A percentile compares a stretch with the other conserved stretches of the same genome.
These are phyloP conservation scores for Strigamia maritima DNA, from an alignment of 2,888 invertebrate genomes.

Conservation along the genomic window DNA sequence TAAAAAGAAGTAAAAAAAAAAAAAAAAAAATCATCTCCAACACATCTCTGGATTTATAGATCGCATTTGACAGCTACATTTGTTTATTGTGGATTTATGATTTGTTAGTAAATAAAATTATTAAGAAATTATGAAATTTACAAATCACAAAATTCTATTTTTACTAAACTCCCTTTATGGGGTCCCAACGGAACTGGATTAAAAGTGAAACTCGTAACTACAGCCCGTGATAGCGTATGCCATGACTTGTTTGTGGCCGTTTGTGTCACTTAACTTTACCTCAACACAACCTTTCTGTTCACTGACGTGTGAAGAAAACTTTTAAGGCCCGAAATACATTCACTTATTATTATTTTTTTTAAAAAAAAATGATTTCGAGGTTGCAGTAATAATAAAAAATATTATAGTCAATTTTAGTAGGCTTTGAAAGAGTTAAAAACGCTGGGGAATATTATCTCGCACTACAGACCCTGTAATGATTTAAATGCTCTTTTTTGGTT, in stretches of 20 bases:
- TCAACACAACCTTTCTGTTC: not conserved
- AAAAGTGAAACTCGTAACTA: not conserved
- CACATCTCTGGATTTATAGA: not conserved
- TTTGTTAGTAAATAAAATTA: too few relatives aligned
- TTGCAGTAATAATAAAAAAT: too few relatives aligned
- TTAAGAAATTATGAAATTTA: too few relatives aligned
- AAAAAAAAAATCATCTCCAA: not conserved
- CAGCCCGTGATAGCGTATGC: not conserved
- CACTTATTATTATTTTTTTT: not conserved
- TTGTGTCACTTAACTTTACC: slow-evolving; percentile 4
- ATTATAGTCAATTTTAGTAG: too few relatives aligned
- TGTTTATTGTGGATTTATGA: not conserved
- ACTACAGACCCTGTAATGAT: not conserved
- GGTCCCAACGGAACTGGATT: not conserved
- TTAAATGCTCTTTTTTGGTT: not conserved
- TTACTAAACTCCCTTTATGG: not conserved
- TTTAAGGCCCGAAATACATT: not conserved
- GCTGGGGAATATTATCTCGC: not conserved
- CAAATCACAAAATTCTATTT: too few relatives aligned
- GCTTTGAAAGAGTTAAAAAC: not conserved
- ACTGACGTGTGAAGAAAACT: not conserved
- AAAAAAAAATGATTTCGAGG: not conserved
- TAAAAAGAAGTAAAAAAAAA: not conserved
- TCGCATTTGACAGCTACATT: not conserved
- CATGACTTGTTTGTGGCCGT: not conserved